Conservation (phyloP, 2,113 vertebrate species). For the Mus spicilegus region DNA sequence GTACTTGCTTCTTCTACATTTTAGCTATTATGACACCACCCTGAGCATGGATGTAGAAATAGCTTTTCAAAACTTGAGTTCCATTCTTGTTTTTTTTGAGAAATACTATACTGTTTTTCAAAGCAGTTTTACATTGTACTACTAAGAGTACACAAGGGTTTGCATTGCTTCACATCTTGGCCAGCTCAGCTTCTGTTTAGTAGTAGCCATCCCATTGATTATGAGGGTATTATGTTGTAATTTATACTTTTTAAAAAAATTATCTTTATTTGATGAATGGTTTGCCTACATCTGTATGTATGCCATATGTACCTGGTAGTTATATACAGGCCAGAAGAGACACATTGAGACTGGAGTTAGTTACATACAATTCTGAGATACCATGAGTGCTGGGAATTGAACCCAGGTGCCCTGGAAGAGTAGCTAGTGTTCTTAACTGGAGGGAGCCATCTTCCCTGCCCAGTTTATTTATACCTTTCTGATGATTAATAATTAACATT, state of each 20-base stretch:
- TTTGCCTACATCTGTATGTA: too few species aligned
- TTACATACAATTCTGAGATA: too few species aligned
- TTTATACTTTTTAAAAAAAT: too few species aligned
- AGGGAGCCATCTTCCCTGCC: too few species aligned
- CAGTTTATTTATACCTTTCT: background rate
- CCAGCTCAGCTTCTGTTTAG: background rate
- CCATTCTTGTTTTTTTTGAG: background rate
- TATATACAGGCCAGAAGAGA: too few species aligned
- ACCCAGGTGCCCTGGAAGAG: too few species aligned
- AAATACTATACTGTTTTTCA: background rate
- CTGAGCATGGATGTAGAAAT: background rate
- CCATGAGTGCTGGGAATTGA: too few species aligned
- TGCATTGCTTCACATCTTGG: background rate
- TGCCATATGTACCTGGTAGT: too few species aligned
- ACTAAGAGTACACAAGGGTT: background rate
- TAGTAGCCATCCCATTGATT: background rate
- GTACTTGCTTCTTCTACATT: background rate
- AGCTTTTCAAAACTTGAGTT: background rate
- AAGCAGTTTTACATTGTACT: background rate
- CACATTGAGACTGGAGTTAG: too few species aligned
- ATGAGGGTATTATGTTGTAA: too few species aligned
- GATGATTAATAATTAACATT: background rate
- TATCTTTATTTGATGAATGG: too few species aligned
- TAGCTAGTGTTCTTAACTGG: too few species aligned
- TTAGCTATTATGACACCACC: background rate